phyloP scores from a whole-genome alignment of 2,113 vertebrate genomes.

The Stegastes partitus region DNA sequence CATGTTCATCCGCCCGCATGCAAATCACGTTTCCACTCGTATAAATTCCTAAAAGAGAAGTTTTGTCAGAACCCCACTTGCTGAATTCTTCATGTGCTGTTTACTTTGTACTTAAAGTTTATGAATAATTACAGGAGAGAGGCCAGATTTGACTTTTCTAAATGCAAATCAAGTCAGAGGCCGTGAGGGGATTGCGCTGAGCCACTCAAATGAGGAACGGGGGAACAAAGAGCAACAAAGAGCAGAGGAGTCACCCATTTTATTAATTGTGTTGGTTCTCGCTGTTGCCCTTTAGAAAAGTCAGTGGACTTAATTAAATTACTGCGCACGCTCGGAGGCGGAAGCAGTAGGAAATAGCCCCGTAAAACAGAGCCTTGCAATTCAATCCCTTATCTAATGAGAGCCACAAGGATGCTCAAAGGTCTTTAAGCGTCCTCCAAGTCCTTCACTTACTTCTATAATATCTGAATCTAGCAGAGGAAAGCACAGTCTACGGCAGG shows the following conservation, averaged over 20 bases:
- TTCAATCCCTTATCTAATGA: slow-evolving; percentile 51
- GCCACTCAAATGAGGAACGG: slow-evolving; percentile 49
- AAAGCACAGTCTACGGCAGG: not conserved
- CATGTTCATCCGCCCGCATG: not conserved
- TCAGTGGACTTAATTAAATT: slow-evolving; percentile 79
- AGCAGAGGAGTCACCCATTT: slow-evolving; percentile 69
- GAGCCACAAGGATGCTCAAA: slow-evolving; percentile 36
- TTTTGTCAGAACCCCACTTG: slow-evolving; percentile 7
- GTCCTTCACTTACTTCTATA: slow-evolving; percentile 30
- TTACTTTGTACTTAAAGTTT: slow-evolving; percentile 46
- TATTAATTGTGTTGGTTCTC: slow-evolving; percentile 80
- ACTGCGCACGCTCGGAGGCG: slow-evolving; percentile 41
- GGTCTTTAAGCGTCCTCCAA: slow-evolving; percentile 45
- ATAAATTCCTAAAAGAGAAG: slow-evolving; percentile 6
- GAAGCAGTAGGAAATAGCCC: slow-evolving; percentile 38
- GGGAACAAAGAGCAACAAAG: slow-evolving; percentile 71
- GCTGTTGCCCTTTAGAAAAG: slow-evolving; percentile 73
- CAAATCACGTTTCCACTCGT: not conserved
- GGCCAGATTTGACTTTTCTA: slow-evolving; percentile 67
- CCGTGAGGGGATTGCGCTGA: slow-evolving; percentile 51
- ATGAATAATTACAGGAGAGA: slow-evolving; percentile 61
- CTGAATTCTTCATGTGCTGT: slow-evolving; percentile 20
- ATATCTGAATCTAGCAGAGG: slow-evolving; percentile 29
- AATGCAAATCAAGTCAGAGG: slow-evolving; percentile 64
- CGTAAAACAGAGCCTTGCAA: slow-evolving; percentile 40